These are phyloP conservation scores for Vidua chalybeata DNA, from an alignment of 2,113 vertebrate genomes.

Conservation along the genomic window DNA sequence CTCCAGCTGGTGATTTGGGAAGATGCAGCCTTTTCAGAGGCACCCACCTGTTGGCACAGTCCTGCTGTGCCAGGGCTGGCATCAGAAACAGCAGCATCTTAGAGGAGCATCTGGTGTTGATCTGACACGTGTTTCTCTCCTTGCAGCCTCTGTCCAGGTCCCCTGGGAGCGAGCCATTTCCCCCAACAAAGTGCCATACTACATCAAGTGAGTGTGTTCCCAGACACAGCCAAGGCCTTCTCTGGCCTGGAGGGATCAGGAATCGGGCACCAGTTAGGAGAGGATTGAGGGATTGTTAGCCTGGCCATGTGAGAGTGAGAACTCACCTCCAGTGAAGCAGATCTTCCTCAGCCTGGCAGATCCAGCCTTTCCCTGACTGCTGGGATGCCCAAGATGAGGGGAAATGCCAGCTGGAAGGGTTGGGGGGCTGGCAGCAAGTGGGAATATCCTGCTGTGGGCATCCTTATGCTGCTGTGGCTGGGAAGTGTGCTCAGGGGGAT, in stretches of 20 bases:
- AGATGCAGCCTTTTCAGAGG: neutral
- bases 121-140: slow-evolving; percentile 28
- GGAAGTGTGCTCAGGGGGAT: neutral
- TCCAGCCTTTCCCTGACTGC: neutral
- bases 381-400: neutral
- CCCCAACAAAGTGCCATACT: slow-evolving; percentile 98
- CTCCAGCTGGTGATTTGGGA: neutral
- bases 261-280: accelerated
- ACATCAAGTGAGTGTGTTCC: slow-evolving; percentile 92
- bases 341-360: neutral
- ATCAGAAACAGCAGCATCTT: neutral
- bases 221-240: accelerated
- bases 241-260: neutral
- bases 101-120: neutral
- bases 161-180: slow-evolving; percentile 98
- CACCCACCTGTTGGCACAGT: neutral
- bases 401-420: neutral
- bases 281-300: no score
- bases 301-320: neutral
- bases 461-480: neutral
- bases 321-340: neutral
- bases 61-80: neutral
- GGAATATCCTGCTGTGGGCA: neutral
- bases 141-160: slow-evolving; percentile 93
- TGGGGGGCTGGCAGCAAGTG: neutral